Percentiles rank a stretch among this genome's conserved stretches.
Conservation (phyloP, 2,797 vertebrate genomes). For the Typhlichthys eigenmanni region DNA sequence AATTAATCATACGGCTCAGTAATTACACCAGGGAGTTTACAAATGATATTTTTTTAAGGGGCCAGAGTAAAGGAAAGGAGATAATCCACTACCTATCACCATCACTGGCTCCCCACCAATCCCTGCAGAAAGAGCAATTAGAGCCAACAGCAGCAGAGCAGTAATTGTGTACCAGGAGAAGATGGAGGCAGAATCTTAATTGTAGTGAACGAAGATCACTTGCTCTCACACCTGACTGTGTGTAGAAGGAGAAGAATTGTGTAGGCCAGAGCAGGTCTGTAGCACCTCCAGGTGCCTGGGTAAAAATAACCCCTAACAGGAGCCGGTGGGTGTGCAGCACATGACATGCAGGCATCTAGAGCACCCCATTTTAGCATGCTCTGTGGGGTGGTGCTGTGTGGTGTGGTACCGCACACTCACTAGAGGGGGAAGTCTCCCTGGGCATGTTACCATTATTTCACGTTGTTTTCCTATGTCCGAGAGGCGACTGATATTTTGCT, state of each 20-base stretch:
- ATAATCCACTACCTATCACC: conserved; percentile 96
- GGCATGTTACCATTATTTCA: conserved; percentile 67
- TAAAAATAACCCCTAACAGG: conserved; percentile 86
- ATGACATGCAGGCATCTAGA: conserved; percentile 81
- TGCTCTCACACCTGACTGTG: conserved; percentile 88
- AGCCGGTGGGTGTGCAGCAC: conserved; percentile 70
- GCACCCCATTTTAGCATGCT: conserved; percentile 67
- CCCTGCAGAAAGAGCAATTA: conserved; percentile 97
- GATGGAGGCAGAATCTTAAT: conserved; percentile 92
- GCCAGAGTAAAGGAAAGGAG: conserved; percentile 82
- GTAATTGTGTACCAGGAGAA: conserved; percentile 95
- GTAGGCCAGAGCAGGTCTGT: conserved; percentile 77
- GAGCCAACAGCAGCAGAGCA: conserved; percentile 87
- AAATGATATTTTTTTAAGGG: conserved; percentile 95
- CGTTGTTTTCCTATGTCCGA: conserved; percentile 35
- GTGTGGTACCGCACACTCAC: conserved; percentile 42
- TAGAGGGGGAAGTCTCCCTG: conserved; percentile 47
- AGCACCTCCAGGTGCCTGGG: conserved; percentile 87
- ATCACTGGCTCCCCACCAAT: conserved; percentile 95
- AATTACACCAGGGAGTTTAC: conserved; percentile 99
- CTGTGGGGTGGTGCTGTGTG: conserved; percentile 45
- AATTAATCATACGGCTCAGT: conserved; percentile 99
- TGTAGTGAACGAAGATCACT: conserved; percentile 89
- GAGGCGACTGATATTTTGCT: conserved; percentile 31
- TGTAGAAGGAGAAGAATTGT: conserved; percentile 71